phyloP scores from a whole-genome alignment of 2,113 vertebrate genomes.

The Poeciliopsis turrubarensis region DNA sequence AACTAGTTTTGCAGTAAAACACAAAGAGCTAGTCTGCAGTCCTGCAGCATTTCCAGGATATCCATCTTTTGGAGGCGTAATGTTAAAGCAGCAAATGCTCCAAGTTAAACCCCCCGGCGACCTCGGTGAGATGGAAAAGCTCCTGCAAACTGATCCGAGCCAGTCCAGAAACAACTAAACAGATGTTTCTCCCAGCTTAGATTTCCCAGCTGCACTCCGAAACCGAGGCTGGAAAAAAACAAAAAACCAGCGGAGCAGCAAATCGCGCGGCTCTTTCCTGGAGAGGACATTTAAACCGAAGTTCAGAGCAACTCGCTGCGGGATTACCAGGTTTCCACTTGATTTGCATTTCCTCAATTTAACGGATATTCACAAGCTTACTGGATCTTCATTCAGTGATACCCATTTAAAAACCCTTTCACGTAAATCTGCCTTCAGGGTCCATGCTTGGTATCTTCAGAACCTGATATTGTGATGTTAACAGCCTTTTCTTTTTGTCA shows the following conservation, averaged over 20 bases:
- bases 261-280: constrained; percentile 27
- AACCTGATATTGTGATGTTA: neutral
- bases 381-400: neutral
- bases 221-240: constrained; percentile 16
- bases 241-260: constrained; percentile 22
- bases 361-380: neutral
- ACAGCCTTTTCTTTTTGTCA: neutral
- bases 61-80: neutral
- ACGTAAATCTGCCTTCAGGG: neutral
- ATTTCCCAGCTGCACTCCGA: constrained; percentile 54
- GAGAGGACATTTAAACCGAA: constrained; percentile 17
- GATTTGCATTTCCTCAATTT: constrained; percentile 23
- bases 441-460: neutral
- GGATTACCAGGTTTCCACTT: constrained; percentile 2
- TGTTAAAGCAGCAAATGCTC: neutral
- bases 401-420: neutral
- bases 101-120: neutral
- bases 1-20: neutral
- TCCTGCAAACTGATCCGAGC: constrained; percentile 24
- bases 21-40: neutral
- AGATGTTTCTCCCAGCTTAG: constrained; percentile 46
- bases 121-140: constrained; percentile 19
- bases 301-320: constrained; percentile 19
- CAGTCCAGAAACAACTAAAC: constrained; percentile 40
- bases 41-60: neutral